These are phyloP conservation scores for Conistra vaccinii DNA, from an alignment of 2,888 invertebrate genomes.

Conservation along the genomic window DNA sequence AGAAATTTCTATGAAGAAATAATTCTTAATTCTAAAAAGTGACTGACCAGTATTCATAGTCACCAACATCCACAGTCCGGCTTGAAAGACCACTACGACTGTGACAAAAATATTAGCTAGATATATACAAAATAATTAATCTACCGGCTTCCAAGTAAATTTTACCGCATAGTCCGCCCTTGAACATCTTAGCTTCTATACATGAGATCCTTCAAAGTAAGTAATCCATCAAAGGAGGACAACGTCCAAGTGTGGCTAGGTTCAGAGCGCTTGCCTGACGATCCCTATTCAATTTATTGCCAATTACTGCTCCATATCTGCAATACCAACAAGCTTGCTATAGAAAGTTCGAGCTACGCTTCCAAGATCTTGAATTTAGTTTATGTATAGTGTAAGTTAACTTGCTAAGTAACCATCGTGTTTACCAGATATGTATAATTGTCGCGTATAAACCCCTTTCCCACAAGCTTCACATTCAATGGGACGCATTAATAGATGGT, in stretches of 20 bases:
- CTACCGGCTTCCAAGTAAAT: not conserved
- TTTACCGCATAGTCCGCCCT: not conserved
- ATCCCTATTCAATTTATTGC: constrained; percentile 44
- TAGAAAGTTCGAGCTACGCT: constrained; percentile 14
- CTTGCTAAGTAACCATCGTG: constrained; percentile 1
- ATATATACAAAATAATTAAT: not conserved
- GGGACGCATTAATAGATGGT: too few relatives aligned
- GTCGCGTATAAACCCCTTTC: too few relatives aligned
- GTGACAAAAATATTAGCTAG: too few relatives aligned
- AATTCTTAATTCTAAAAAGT: not conserved
- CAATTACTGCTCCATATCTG: constrained; percentile 54
- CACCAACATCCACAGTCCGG: not conserved
- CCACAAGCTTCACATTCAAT: too few relatives aligned
- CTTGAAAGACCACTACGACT: not conserved
- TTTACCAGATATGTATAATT: not conserved
- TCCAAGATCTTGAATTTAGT: constrained; percentile 21
- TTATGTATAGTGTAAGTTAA: constrained; percentile 7
- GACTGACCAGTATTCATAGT: not conserved
- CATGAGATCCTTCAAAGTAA: constrained; percentile 35
- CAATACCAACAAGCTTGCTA: constrained; percentile 15
- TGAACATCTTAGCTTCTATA: not conserved
- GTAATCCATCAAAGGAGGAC: constrained; percentile 43
- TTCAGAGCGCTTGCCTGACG: constrained; percentile 20
- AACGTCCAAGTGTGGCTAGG: constrained; percentile 1
- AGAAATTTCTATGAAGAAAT: not conserved